Conservation (phyloP, 2,113 vertebrate species). For the Rattus rattus region DNA sequence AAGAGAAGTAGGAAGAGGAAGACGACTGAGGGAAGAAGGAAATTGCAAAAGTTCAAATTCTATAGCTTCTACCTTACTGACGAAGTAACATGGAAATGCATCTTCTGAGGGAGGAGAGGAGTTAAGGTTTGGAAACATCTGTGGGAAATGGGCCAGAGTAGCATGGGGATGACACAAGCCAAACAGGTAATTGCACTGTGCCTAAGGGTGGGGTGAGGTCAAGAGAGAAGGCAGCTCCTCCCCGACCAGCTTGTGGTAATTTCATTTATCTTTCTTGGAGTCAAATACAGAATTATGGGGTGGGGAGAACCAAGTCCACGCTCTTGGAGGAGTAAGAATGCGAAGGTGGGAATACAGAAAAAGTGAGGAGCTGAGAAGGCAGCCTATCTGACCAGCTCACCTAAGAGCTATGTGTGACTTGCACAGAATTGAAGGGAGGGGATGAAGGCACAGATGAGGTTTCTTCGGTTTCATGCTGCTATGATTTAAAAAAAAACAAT, state of each 20-base stretch:
- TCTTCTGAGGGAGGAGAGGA: not conserved
- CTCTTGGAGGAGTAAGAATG: not conserved
- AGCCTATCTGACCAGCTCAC: not conserved
- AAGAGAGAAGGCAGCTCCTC: not conserved
- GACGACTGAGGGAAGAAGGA: not conserved
- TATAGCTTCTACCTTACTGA: not conserved
- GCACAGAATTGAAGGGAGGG: not conserved
- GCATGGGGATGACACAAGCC: not conserved
- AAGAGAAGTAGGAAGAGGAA: not conserved
- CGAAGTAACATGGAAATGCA: not conserved
- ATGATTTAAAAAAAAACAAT: not conserved
- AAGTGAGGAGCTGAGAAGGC: not conserved
- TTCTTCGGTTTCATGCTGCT: slow-evolving; percentile 49
- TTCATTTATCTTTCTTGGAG: slow-evolving; percentile 39
- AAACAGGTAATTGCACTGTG: slow-evolving; percentile 20
- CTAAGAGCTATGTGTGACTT: not conserved
- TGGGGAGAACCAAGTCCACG: not conserved
- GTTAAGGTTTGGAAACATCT: not conserved
- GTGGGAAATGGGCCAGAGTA: not conserved
- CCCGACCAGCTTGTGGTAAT: not conserved
- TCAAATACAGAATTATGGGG: not conserved
- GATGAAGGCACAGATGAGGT: not conserved
- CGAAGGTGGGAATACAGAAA: not conserved
- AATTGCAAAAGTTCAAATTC: not conserved
- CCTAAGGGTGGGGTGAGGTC: not conserved